Evolutionary conservation across 2,113 vertebrate genomes (phyloP), one percentile per base, ranked within the genome.

Genomic region (Lates calcarifer): DNA sequence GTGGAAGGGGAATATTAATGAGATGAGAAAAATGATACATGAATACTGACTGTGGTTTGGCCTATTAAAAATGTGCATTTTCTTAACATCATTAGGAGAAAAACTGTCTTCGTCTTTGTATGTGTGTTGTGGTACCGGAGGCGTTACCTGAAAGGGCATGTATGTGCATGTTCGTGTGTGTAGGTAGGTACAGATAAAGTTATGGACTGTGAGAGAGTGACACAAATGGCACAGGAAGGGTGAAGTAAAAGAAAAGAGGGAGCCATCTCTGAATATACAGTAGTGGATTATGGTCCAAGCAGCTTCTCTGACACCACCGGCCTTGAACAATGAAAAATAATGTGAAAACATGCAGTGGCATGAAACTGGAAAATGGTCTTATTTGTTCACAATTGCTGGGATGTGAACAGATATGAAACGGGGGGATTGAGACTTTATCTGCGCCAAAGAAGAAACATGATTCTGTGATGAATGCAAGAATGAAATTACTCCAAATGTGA

Each of bases 21-120:
- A 87, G 70, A 77, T 71, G 57, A 77, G 67, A 72, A 82, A 81
- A 87, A 90, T 61, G 33, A 61, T 74, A 72, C 62, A 65, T 47
- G 61, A 82, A 82, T 60, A 84, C 35, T 24, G 22, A 56, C 67
- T 71, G 35, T 26, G 53, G 62, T 85, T 81, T 61, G 86, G 68
- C 45, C 79, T 64, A 82, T 81, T 82, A 63, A 68, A 91, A 87
- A 85, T 82, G 55, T 68, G 79, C 69, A 81, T 90, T 89, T 85
- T 75, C 74, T 78, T 37, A 74, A 43, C 73, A 86, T 79, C 74
- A 83, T 82, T 84, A 65, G 58, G 18, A 41, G 63, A 60, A 78
- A 47, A 60, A 31, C 56, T 58, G 24, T 60, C 37, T 41, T 28
- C 55, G 26, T 26, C n/a, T 58, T 29, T 29, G 53, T 18, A 62